Evolutionary conservation across 2,113 vertebrate species (phyloP), one percentile per base, ranked within the genome.

Genomic region (Cebidichthys violaceus): DNA sequence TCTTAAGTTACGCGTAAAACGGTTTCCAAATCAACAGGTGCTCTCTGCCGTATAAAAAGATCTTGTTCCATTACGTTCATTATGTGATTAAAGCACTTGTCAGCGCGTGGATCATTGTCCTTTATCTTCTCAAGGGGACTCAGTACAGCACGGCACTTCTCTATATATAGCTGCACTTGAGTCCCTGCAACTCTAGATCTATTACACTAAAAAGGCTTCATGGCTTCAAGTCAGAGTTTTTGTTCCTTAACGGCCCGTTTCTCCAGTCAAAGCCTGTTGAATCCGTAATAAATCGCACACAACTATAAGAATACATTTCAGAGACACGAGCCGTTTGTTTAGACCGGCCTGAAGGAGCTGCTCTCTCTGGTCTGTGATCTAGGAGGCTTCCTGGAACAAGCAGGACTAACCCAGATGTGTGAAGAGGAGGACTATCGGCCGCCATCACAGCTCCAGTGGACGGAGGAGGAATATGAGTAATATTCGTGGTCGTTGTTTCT

Each of bases 381-480:
- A 78, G 68, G 69, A 79, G 79, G 76, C 75, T 47, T 88, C 89
- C 75, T 77, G 79, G 83, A 90, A 89, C 2, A 10, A 78, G 27
- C 17, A n/a, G 47, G 43, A 79, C 41, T 61, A 77, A 81, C 79
- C 75, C 74, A 90, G 86, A 83, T 91, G 90, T 85, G 72, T 62
- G 55, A 70, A 81, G 55, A 82, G 54, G 68, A 27, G 14, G 45
- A 29, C 35, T 33, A 45, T 60, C 2, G 61, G 59, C 90, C 92
- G 91, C 87, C 89, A 72, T 50, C 62, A 9, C 80, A 69, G 75
- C 89, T 93, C 91, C 88, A 89, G 88, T 59, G 77, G 13, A 37
- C 60, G 0, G 18, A 22, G 24, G 54, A 31, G 68, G 37, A 73
- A 82, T 75, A 80, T 37, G 50, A 66, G 43, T 75, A 60, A 79